Evolutionary conservation across 2,797 vertebrate genomes (phyloP).

Genomic region (Bufotes viridis): DNA sequence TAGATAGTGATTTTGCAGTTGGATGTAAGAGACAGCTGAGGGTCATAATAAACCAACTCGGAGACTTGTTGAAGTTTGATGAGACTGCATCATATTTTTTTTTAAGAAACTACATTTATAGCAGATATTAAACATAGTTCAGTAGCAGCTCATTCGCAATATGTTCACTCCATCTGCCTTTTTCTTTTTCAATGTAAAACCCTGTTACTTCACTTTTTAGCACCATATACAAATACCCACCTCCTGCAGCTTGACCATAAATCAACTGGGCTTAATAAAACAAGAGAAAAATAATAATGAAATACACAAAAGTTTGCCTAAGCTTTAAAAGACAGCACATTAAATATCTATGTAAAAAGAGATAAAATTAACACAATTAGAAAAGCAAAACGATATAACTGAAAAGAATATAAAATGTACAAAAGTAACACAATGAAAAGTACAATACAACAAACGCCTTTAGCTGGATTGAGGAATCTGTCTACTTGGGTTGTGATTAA

Average conservation of each 20-base stretch:
- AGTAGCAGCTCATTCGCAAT: slow-evolving; percentile 55
- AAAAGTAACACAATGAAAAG: slow-evolving; percentile 76
- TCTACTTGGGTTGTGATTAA: slow-evolving; percentile 69
- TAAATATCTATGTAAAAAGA: slow-evolving; percentile 88
- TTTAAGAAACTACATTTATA: slow-evolving; percentile 32
- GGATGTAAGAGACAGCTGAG: slow-evolving; percentile 7
- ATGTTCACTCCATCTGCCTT: slow-evolving; percentile 59
- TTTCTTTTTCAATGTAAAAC: slow-evolving; percentile 60
- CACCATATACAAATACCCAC: slow-evolving; percentile 70
- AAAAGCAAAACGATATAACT: slow-evolving; percentile 80
- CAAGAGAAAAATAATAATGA: slow-evolving; percentile 74
- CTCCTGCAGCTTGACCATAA: slow-evolving; percentile 66
- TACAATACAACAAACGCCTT: slow-evolving; percentile 55
- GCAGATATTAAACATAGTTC: slow-evolving; percentile 41
- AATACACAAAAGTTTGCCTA: slow-evolving; percentile 76
- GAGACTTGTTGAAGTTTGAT: slow-evolving; percentile 31
- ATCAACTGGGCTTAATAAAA: slow-evolving; percentile 70
- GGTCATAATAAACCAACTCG: slow-evolving; percentile 13
- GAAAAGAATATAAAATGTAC: slow-evolving; percentile 83
- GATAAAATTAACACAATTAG: slow-evolving; percentile 84
- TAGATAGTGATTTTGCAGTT: slow-evolving; percentile 22
- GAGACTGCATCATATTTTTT: slow-evolving; percentile 32
- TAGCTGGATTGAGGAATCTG: slow-evolving; percentile 70
- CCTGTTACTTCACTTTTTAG: slow-evolving; percentile 65
- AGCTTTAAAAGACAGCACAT: slow-evolving; percentile 76